A percentile compares a stretch with the other conserved stretches of the same genome.
Evolutionary conservation across 1,140 invertebrate genomes (phyloP).

Genomic region (Drosophila littoralis): DNA sequence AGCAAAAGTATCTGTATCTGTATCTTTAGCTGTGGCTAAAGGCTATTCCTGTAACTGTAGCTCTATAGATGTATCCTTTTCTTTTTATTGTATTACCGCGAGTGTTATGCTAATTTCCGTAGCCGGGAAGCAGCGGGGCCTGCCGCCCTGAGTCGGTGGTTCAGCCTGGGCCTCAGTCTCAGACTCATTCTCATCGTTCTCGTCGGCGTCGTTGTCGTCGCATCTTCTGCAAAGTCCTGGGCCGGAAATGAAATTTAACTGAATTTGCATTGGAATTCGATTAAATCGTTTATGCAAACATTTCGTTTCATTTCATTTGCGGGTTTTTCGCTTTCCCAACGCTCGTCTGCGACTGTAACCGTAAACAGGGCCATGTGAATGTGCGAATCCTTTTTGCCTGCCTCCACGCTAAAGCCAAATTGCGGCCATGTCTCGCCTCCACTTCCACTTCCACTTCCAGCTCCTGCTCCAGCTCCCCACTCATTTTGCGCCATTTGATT

Average conservation of each 20-base stretch:
- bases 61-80: constrained; percentile 63
- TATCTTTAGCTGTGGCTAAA: constrained; percentile 30
- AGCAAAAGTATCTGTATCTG: constrained; percentile 43
- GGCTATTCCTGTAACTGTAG: constrained; percentile 44
- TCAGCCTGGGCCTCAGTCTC: constrained; percentile 1
- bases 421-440: constrained; percentile 34
- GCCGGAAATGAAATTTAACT: constrained; percentile 84
- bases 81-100: constrained; percentile 80
- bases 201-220: neutral
- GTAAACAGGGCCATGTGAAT: constrained; percentile 57
- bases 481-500: constrained; percentile 45
- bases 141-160: constrained; percentile 24
- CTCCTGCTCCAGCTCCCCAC: neutral
- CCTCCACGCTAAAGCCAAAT: constrained; percentile 15
- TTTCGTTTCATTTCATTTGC: constrained; percentile 84
- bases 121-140: constrained; percentile 46
- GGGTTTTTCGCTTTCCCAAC: constrained; percentile 68
- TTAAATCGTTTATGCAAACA: constrained; percentile 85
- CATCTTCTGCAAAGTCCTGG: constrained; percentile 43
- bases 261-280: constrained; percentile 85
- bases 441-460: neutral
- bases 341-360: constrained; percentile 18
- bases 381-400: constrained; percentile 66
- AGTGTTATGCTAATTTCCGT: constrained; percentile 83
- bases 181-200: neutral